Evolutionary conservation across 2,888 invertebrate species (phyloP), one percentile per base, ranked within the genome.

Genomic region (Epinotia brunnichana): DNA sequence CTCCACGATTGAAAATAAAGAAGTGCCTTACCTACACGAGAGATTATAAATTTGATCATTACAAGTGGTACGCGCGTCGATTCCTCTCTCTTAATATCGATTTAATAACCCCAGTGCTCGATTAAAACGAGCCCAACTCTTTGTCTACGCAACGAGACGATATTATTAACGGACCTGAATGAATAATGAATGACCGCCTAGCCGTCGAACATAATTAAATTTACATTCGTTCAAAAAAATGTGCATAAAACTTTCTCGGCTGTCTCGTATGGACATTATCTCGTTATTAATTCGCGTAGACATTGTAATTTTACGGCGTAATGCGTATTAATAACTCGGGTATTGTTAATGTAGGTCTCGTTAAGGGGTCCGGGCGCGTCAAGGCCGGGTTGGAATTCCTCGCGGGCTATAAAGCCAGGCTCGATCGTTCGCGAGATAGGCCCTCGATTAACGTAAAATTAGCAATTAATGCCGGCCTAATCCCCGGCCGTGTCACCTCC

Each of bases 31-130:
- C 91, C 91, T 90, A 91, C 91, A 88, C 85, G 88, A 84, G 87
- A 88, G 90, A 91, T 91, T 92, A 92, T 91, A 91, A 92, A 92
- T 91, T 89, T 86, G 88, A 91, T 89, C 91, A 91, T 92, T 92
- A 92, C 90, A 90, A 89, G 85, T 87, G 88, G 88, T 89, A 87
- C 86, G 88, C 87, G 88, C 88, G 87, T 88, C 87, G 89, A 88
- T 88, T 87, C 86, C 87, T 85, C 86, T 85, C 83, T 85, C 83
- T 88, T 90, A 90, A 90, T 90, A 90, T 90, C 89, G 88, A 87
- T 90, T 87, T 89, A 88, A 90, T 89, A 86, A 86, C 86, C 82
- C 81, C 82, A 83, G 87, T 86, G 88, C 88, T 87, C 87, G 87
- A 89, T 88, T 88, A 87, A 88, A 86, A 83, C 80, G 81, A 80